Base-by-base conservation (phyloP, 2,888 invertebrate genomes). In the Acleris sparsana region DNA sequence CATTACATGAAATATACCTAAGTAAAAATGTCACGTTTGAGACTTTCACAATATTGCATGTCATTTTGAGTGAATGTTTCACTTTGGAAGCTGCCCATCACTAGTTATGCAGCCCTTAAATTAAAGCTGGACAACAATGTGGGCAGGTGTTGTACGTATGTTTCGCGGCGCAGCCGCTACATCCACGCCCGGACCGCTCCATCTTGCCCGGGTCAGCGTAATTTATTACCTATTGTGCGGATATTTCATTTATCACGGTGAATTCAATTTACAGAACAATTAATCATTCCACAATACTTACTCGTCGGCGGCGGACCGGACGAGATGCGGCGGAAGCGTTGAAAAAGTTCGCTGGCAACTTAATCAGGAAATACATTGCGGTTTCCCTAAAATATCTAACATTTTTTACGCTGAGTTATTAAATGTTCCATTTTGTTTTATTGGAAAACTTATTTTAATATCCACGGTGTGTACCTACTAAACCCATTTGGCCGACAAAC, bases 201-300 rank as follows among this genome's bases (percentile, higher is more conserved):
- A 89, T 91, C 89, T 91, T 89, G 86, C 87, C 85, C 87, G 89
- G 89, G 90, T 88, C 87, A 88, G 88, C 80, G 91, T 91, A 89
- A 92, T 92, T 92, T 92, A 91, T 92, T 90, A 92, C 90, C 92
- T 92, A 91, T 92, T 92, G 92, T 92, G 88, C 83, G 88, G 86
- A 90, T 90, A 91, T 91, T 91, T 92, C 91, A 92, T 92, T 92
- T 89, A 92, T 92, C 92, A 91, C 89, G 89, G 88, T 89, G 92
- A 91, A 90, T 91, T 92, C 90, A 92, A 92, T 92, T 91, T 90
- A 89, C 87, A 89, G 87, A 88, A 89, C 91, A 89, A 92, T 92
- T 92, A 91, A 90, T 92, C 92, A 92, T 92, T 89, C 86, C 83
- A 87, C 86, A 89, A 89, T 89, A 89, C 91, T 88, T 88, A 87